Conservation (phyloP, 2,113 vertebrate genomes). For the Nipponia nippon region DNA sequence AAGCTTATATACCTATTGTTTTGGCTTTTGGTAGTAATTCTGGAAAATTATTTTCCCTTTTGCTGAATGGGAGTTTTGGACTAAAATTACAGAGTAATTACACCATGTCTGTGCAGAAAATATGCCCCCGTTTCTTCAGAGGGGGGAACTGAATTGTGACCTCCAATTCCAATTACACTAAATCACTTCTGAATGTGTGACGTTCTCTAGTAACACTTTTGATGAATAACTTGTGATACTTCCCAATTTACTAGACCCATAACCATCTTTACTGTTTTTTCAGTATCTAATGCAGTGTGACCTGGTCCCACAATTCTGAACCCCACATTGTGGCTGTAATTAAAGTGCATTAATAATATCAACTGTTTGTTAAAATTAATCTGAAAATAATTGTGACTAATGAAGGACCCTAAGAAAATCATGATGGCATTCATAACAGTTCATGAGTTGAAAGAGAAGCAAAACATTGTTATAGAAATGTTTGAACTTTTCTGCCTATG, state of each 20-base stretch:
- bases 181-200: neutral
- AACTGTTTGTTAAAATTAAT: neutral
- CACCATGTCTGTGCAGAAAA: neutral
- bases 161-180: neutral
- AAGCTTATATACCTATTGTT: neutral
- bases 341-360: neutral
- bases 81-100: neutral
- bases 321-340: neutral
- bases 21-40: neutral
- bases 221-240: neutral
- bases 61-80: neutral
- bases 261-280: neutral
- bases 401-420: neutral
- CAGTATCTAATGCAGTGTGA: neutral
- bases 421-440: fast-evolving
- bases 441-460: neutral
- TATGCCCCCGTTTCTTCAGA: fast-evolving
- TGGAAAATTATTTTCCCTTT: neutral
- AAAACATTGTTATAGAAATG: neutral
- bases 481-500: neutral
- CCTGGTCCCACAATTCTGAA: neutral
- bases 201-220: neutral
- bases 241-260: neutral
- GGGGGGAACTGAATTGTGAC: neutral
- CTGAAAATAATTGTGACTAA: neutral